Conservation (phyloP, 2,113 vertebrate species). For the Leiothrix lutea region DNA sequence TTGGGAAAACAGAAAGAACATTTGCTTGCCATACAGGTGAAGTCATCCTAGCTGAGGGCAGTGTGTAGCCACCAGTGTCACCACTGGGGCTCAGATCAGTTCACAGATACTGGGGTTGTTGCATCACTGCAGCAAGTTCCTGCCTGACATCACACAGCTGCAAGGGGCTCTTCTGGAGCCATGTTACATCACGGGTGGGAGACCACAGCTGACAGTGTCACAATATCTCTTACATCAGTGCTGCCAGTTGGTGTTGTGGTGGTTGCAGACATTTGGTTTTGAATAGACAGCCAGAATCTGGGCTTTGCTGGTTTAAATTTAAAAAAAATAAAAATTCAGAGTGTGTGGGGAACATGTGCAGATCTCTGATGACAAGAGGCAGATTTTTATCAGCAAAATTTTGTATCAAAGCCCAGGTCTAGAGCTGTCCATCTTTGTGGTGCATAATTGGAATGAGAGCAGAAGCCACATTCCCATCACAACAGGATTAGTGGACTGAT, state of each 20-base stretch:
- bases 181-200: neutral
- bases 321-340: neutral
- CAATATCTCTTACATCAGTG: neutral
- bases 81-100: neutral
- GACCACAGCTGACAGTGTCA: neutral
- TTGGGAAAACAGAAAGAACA: neutral
- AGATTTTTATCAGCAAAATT: neutral
- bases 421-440: fast-evolving
- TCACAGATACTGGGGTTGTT: neutral
- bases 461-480: neutral
- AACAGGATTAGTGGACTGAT: neutral
- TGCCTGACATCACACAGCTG: neutral
- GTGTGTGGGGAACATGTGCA: neutral
- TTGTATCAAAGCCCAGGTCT: neutral
- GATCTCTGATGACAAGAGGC: neutral
- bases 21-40: neutral
- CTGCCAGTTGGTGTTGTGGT: neutral
- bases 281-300: neutral
- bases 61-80: neutral
- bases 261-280: neutral
- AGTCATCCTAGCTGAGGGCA: neutral
- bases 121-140: neutral
- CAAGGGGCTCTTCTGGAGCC: neutral
- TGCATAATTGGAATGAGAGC: neutral
- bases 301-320: neutral